Percentiles rank a stretch among this genome's conserved stretches.
phyloP scores from a whole-genome alignment of 1,140 invertebrate genomes.

The Drosophila pseudoananassae region DNA sequence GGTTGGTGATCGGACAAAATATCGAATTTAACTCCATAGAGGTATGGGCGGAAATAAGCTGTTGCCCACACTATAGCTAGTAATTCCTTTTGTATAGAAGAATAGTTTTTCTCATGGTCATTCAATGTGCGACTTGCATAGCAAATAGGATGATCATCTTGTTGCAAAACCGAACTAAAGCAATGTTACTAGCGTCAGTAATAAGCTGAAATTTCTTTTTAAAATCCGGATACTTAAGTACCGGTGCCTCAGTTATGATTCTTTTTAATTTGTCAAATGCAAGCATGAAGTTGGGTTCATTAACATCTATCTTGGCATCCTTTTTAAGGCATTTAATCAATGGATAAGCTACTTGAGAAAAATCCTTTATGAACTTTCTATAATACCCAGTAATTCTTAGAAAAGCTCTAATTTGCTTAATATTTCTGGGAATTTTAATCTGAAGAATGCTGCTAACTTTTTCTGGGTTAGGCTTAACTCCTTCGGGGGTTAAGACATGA shows the following conservation, averaged over 20 bases:
- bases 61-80: constrained; percentile 4
- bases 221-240: constrained; percentile 1
- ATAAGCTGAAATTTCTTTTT: constrained; percentile 1
- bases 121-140: constrained; percentile 3
- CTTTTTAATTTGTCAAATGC: constrained; percentile 2
- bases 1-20: constrained; percentile 2
- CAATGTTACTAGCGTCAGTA: not conserved
- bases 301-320: constrained; percentile 1
- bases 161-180: constrained; percentile 2
- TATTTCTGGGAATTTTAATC: constrained; percentile 3
- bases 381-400: constrained; percentile 1
- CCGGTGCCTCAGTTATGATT: constrained; percentile 2
- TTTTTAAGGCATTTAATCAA: constrained; percentile 2
- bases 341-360: constrained; percentile 1
- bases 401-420: constrained; percentile 3
- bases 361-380: constrained; percentile 5
- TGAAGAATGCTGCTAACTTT: constrained; percentile 1
- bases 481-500: too few relatives aligned
- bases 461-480: not conserved
- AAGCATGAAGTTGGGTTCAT: constrained; percentile 1
- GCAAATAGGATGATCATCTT: constrained; percentile 6
- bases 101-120: constrained; percentile 5
- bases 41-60: constrained; percentile 3
- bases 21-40: constrained; percentile 2
- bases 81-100: constrained; percentile 2